phyloP scores from a whole-genome alignment of 2,113 vertebrate genomes.

The Eudyptes chrysolophus region DNA sequence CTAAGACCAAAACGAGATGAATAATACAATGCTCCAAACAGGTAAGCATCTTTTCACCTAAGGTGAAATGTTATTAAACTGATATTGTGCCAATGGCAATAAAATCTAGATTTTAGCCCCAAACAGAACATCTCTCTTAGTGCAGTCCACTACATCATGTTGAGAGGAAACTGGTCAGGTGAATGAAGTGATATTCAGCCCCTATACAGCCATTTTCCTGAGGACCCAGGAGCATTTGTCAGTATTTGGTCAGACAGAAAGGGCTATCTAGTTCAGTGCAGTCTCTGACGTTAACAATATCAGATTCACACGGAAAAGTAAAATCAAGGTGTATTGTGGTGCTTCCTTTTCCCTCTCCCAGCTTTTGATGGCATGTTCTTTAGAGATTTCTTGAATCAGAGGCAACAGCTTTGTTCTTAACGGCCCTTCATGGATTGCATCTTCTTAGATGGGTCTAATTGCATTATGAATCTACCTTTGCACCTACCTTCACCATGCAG shows the following conservation, averaged over 20 bases:
- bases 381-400: neutral
- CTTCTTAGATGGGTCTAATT: neutral
- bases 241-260: neutral
- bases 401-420: neutral
- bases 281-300: neutral
- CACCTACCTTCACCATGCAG: neutral
- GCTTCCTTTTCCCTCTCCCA: neutral
- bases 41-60: neutral
- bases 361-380: neutral
- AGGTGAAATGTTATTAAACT: neutral
- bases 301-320: neutral
- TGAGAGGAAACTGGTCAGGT: neutral
- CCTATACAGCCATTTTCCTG: neutral
- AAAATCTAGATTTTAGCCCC: neutral
- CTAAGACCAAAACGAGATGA: neutral
- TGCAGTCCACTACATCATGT: neutral
- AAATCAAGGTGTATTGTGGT: neutral
- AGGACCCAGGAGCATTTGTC: neutral
- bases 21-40: neutral
- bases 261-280: neutral
- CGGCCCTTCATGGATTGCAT: neutral
- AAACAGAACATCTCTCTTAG: neutral
- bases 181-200: neutral
- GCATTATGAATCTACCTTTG: neutral
- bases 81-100: neutral